Conservation (phyloP, 2,797 vertebrate genomes). For the Cheirogaleus major region DNA sequence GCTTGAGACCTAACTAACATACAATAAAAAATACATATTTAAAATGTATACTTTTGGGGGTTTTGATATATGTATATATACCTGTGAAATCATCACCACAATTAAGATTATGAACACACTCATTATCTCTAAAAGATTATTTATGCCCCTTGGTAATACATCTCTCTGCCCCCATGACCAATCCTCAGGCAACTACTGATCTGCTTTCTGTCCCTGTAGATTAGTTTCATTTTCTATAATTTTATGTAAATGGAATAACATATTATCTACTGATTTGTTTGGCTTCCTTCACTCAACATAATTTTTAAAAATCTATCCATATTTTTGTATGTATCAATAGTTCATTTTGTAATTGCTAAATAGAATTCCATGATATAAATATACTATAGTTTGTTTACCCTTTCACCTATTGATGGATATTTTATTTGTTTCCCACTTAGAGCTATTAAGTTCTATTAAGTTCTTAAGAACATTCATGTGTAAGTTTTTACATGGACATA, state of each 20-base stretch:
- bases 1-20: not conserved
- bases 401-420: not conserved
- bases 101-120: not conserved
- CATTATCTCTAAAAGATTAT: not conserved
- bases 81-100: not conserved
- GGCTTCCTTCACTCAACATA: not conserved
- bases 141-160: not conserved
- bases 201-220: not conserved
- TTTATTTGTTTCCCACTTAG: not conserved
- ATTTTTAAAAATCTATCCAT: conserved; percentile 11
- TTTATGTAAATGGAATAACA: not conserved
- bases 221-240: not conserved
- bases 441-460: not conserved
- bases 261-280: not conserved
- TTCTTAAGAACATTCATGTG: not conserved
- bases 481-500: not conserved
- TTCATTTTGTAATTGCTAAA: not conserved
- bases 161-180: not conserved
- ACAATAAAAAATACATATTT: not conserved
- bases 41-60: not conserved
- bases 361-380: not conserved
- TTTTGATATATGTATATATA: not conserved
- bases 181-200: not conserved
- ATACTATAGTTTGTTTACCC: not conserved
- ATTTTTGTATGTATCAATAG: not conserved